A percentile compares a stretch with the other conserved stretches of the same genome.
Conservation (phyloP, 2,113 vertebrate species). For the Oryzias celebensis region DNA sequence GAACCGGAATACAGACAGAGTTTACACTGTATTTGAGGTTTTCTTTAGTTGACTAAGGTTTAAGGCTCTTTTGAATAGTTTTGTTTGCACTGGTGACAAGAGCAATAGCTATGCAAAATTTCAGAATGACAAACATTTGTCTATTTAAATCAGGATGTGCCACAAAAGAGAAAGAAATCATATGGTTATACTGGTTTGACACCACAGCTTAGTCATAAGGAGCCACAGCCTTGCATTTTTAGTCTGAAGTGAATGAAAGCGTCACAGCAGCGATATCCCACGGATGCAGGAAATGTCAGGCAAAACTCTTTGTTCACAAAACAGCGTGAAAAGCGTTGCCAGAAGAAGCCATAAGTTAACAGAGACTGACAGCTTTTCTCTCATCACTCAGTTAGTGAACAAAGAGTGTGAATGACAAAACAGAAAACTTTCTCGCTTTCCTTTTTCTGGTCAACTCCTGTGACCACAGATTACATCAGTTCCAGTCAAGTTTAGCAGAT, state of each 20-base stretch:
- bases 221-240: not conserved
- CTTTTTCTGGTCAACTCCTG: not conserved
- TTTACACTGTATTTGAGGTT: not conserved
- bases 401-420: not conserved
- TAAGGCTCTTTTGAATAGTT: too few species aligned
- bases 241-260: not conserved
- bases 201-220: not conserved
- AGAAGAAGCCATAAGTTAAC: constrained; percentile 6
- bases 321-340: not conserved
- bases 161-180: constrained; percentile 10
- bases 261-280: not conserved
- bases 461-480: constrained; percentile 15
- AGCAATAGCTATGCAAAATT: constrained; percentile 32
- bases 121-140: constrained; percentile 35
- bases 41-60: too few species aligned
- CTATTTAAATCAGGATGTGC: constrained; percentile 49
- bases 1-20: too few species aligned
- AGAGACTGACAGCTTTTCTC: constrained; percentile 27
- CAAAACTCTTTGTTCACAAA: constrained; percentile 5
- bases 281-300: not conserved
- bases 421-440: constrained; percentile 3
- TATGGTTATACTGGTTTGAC: constrained; percentile 42
- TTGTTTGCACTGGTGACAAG: too few species aligned
- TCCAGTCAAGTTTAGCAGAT: not conserved
- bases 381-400: constrained; percentile 35